Conservation (phyloP, 1,140 invertebrate species). For the Globodera rostochiensis region DNA sequence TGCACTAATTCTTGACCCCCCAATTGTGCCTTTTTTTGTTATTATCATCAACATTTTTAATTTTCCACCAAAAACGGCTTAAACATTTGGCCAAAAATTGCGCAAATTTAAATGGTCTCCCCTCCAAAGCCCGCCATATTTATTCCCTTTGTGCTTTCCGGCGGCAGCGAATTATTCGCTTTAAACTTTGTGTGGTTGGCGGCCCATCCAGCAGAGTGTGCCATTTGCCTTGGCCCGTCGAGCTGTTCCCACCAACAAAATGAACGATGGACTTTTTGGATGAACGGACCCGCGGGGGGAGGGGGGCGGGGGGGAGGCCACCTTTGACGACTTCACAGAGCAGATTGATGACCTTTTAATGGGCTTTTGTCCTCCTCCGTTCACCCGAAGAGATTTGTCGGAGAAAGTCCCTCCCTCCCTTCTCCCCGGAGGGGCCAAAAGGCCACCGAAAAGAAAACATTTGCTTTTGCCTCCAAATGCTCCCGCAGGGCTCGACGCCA, state of each 20-base stretch:
- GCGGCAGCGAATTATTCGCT: too few species aligned
- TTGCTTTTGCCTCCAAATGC: background rate
- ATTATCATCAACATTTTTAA: too few species aligned
- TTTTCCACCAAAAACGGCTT: too few species aligned
- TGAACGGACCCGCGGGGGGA: background rate
- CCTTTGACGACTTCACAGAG: too few species aligned
- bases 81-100: background rate
- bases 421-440: background rate
- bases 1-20: too few species aligned
- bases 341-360: constrained; percentile 4
- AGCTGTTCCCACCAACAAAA: background rate
- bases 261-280: background rate
- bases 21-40: too few species aligned
- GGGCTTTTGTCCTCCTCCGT: background rate
- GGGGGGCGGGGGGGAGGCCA: too few species aligned
- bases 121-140: too few species aligned
- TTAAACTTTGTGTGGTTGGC: too few species aligned
- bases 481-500: background rate
- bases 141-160: too few species aligned
- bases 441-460: background rate
- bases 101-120: background rate
- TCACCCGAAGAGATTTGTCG: background rate
- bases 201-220: too few species aligned
- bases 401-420: background rate
- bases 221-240: background rate